Conservation (phyloP, 2,888 invertebrate genomes). For the Operophtera brumata region DNA sequence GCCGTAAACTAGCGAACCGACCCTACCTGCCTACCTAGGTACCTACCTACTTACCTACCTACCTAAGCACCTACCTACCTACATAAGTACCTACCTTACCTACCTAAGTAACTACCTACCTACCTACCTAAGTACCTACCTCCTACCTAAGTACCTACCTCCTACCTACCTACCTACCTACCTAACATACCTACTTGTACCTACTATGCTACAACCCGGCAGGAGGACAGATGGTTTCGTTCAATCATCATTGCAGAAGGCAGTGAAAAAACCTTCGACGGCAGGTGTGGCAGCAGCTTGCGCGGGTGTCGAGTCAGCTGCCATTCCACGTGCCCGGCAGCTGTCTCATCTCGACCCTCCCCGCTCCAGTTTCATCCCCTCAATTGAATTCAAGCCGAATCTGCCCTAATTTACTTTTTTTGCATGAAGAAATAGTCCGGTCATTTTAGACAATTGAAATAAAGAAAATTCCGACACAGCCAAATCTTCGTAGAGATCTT, state of each 20-base stretch:
- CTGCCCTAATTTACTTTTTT: constrained; percentile 18
- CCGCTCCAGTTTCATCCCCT: constrained; percentile 40
- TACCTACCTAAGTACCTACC: too few species aligned
- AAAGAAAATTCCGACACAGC: too few species aligned
- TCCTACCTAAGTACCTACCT: too few species aligned
- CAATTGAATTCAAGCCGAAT: constrained; percentile 33
- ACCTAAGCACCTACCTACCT: too few species aligned
- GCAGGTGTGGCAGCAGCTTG: constrained; percentile 74
- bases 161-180: constrained; percentile 3
- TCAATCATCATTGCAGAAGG: constrained; percentile 39
- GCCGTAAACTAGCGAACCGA: too few species aligned
- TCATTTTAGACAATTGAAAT: too few species aligned
- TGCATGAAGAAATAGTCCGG: too few species aligned
- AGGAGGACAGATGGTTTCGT: constrained; percentile 37
- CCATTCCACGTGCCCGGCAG: constrained; percentile 71
- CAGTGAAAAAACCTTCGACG: constrained; percentile 58
- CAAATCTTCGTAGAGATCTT: too few species aligned
- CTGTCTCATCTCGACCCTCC: constrained; percentile 61
- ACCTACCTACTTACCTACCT: too few species aligned
- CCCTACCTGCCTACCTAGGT: too few species aligned
- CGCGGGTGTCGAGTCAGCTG: constrained; percentile 70
- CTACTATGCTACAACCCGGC: too few species aligned
- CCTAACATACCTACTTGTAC: background rate
- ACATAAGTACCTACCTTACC: background rate
- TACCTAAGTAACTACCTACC: background rate